Base-by-base conservation (phyloP, 2,113 vertebrate genomes). In the Pterocles gutturalis region DNA sequence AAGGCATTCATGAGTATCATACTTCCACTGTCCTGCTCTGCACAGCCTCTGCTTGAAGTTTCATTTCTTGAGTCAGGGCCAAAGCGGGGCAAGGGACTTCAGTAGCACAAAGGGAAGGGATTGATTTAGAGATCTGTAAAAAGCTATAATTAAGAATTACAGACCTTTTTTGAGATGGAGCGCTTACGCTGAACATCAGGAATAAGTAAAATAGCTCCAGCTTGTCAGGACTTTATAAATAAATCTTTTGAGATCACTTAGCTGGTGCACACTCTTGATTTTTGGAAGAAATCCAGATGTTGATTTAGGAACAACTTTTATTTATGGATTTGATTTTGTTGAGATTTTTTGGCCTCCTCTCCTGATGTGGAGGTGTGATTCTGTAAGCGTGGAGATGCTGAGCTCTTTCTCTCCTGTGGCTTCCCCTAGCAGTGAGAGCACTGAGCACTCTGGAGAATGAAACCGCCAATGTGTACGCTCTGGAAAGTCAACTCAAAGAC, bases 271-370 rank as follows among this genome's bases (percentile, higher is more conserved):
- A 34, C 9, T 72, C 36, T 79, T 38, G 31, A 85, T 86, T 93
- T 94, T 76, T 75, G 85, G 81, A 91, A 96, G 70, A 87, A 90
- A 58, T 81, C 62, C 85, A 97, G 85, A 88, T 95, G 93, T 88
- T 96, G 93, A 66, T 92, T 95, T 90, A 94, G 79, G 88, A 94
- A 45, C 64, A 67, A 28, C 41, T 93, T 92, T 58, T 94, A 64
- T 95, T 96, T 92, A 60, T 87, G 83, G 78, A 51, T 91, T 93
- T 90, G 66, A 66, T 93, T 93, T 87, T 83, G 67, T 61, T 75
- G 86, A 85, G 51, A 58, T 75, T 38, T 85, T 64, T 94, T 94
- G 78, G 72, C 83, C 24, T 88, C 0, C 1, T 80, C 11, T 92
- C 20, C 33, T 80, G 78, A 78, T 1, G 16, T 1, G 66, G 61